Percentiles rank a stretch among this genome's conserved stretches.
These are phyloP conservation scores for Reinhardtius hippoglossoides DNA, from an alignment of 2,113 vertebrate species.

Conservation along the genomic window DNA sequence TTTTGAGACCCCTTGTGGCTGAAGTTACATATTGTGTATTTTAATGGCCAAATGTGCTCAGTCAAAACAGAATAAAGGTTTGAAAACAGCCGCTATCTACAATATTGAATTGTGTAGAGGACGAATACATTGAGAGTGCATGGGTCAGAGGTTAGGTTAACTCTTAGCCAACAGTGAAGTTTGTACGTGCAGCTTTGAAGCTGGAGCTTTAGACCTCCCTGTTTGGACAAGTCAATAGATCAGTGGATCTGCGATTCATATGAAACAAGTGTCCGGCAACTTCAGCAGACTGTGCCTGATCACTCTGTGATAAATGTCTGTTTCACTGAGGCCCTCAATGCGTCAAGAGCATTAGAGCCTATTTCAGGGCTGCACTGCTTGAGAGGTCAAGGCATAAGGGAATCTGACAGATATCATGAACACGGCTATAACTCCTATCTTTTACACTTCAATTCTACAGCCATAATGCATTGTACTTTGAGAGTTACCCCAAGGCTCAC, in stretches of 20 bases:
- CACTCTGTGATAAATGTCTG: constrained; percentile 60
- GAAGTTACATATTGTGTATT: not conserved
- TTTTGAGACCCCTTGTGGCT: not conserved
- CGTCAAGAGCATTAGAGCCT: constrained; percentile 55
- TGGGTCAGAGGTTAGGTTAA: not conserved
- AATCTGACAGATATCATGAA: constrained; percentile 73
- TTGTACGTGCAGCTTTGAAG: not conserved
- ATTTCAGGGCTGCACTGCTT: constrained; percentile 55
- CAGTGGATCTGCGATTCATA: constrained; percentile 35
- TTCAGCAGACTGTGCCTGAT: constrained; percentile 64
- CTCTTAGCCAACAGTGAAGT: not conserved
- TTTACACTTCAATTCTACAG: constrained; percentile 64
- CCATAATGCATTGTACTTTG: constrained; percentile 62
- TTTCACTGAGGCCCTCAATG: constrained; percentile 61
- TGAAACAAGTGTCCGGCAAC: constrained; percentile 52
- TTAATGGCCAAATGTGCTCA: not conserved
- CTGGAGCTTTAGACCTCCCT: not conserved
- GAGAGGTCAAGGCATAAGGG: constrained; percentile 68
- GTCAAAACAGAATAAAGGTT: not conserved
- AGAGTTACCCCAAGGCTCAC: constrained; percentile 75
- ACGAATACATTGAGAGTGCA: not conserved
- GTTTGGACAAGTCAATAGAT: constrained; percentile 10
- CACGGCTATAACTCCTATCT: constrained; percentile 65
- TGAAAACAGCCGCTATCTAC: not conserved
- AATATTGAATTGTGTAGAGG: not conserved